Evolutionary conservation across 2,888 invertebrate species (phyloP), one percentile per base, ranked within the genome.

Genomic region (Gnatocerus cornutus): DNA sequence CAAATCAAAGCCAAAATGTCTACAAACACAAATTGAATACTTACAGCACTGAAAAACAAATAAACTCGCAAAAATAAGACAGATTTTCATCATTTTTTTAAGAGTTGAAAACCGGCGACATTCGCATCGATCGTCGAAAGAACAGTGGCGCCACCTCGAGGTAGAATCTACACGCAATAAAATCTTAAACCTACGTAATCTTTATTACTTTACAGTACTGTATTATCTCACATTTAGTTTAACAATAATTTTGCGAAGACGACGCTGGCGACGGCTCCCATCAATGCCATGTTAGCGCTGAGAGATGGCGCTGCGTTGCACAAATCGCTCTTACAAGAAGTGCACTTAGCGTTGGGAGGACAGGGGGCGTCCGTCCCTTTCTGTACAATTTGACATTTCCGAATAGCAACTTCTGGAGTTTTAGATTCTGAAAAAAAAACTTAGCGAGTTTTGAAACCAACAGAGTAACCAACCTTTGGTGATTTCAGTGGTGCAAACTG

Each of bases 401-500:
- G 16, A 1, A 50, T 27, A 1, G 50, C 62, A 6, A 62, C 13
- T 2, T 27, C 13, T 4, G 37, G 37, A 5, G 37, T 41, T 39
- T 62, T 62, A 9, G n/a, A 29, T 10, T 59, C 59, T 48, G 48
- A 5, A 61, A 46, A 1, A 1, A 21, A 2, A 33, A 14, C 45
- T 29, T 43, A 3, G 3, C 1, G n/a, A 13, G 3, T 13, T 13
- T 7, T 43, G 9, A 3, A 8, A n/a, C 3, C n/a, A 13, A 53
- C 1, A 30, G 10, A 1, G 12, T 1, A 1, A n/a, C 21, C 4
- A 29, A 62, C 62, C 62, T 50, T 62, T 48, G 12, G 39, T n/a
- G 12, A 41, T 8, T 41, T 52, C 46, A 13, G 30, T 61, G 8
- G 61, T 61, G 16, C 61, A 61, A 33, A 62, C 62, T 1, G 62